Percentiles rank a stretch among this genome's conserved stretches.
Conservation (phyloP, 2,888 invertebrate species). For the Mechanitis messenoides region DNA sequence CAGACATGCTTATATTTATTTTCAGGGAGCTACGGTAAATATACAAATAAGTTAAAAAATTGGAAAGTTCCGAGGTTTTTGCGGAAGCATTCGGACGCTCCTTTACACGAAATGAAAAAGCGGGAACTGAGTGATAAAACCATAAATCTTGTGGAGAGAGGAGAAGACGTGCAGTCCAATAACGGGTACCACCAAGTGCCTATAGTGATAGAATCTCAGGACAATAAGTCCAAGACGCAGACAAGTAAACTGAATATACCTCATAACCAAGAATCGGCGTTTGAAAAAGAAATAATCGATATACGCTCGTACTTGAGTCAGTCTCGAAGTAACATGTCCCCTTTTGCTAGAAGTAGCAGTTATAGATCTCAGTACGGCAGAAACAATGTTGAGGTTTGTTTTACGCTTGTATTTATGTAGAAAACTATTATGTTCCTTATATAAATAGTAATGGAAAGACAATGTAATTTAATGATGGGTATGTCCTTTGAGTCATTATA, state of each 20-base stretch:
- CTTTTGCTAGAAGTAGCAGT: slow-evolving; percentile 82
- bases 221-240: slow-evolving; percentile 49
- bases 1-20: slow-evolving; percentile 26
- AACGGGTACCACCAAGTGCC: slow-evolving; percentile 81
- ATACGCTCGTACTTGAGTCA: slow-evolving; percentile 84
- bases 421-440: too few relatives aligned
- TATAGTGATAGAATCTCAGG: slow-evolving; percentile 77
- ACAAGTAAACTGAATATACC: slow-evolving; percentile 69
- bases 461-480: too few relatives aligned
- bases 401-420: background rate
- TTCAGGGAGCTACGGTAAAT: slow-evolving; percentile 78
- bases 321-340: slow-evolving; percentile 83
- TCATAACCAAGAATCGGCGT: slow-evolving; percentile 66
- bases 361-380: slow-evolving; percentile 82
- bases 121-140: slow-evolving; percentile 59
- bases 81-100: slow-evolving; percentile 77
- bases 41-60: slow-evolving; percentile 76
- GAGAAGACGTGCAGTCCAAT: slow-evolving; percentile 51
- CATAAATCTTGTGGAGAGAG: slow-evolving; percentile 55
- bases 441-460: too few relatives aligned
- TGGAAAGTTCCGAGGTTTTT: slow-evolving; percentile 84
- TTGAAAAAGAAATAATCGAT: slow-evolving; percentile 81
- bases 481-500: too few relatives aligned
- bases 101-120: slow-evolving; percentile 66
- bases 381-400: slow-evolving; percentile 70